Base-by-base conservation (phyloP, 1,140 invertebrate species). In the Wasmannia auropunctata region DNA sequence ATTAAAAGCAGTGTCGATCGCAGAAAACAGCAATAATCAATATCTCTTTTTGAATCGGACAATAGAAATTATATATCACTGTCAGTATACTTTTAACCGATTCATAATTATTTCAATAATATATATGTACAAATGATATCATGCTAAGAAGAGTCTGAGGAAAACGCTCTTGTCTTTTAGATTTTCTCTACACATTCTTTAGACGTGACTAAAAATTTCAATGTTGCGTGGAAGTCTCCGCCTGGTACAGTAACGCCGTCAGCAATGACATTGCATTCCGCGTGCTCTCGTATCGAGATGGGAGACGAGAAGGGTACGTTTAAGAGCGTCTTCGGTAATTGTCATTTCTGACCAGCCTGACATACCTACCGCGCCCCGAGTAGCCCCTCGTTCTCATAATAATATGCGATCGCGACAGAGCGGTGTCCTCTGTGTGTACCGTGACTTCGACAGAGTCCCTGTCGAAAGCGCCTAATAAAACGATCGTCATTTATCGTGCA, bases 401-500 rank as follows among this genome's bases (percentile, higher is more conserved):
- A 94, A 95, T 95, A 94, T 95, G 93, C 93, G 92, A 90, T 87
- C 85, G 80, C 65, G 58, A 74, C 34, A 49, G 51, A 67, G 77
- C 91, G 90, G 91, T 86, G 80, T 87, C 80, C 49, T 90, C 86
- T 92, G 87, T 89, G 87, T 89, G 67, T 31, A 10, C 8, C n/a
- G 37, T 0, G 51, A 51, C 16, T 16, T 49, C 25, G 40, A 19
- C 51, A 19, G 65, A 90, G 83, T 90, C 85, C 62, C 86, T 76
- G 67, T 62, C 81, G 62, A 19, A 14, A 25, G 76, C 88, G 85
- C 91, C 93, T 94, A 95, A 95, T 93, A 94, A 95, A 94, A 94
- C 93, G 93, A 95, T 95, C 91, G 94, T 77, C 93, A 93, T 94
- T 95, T 94, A 94, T 94, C 93, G 92, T 94, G 94, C 93, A 95